Evolutionary conservation across 2,797 vertebrate species (phyloP).

Genomic region (Ceyx erithaca): DNA sequence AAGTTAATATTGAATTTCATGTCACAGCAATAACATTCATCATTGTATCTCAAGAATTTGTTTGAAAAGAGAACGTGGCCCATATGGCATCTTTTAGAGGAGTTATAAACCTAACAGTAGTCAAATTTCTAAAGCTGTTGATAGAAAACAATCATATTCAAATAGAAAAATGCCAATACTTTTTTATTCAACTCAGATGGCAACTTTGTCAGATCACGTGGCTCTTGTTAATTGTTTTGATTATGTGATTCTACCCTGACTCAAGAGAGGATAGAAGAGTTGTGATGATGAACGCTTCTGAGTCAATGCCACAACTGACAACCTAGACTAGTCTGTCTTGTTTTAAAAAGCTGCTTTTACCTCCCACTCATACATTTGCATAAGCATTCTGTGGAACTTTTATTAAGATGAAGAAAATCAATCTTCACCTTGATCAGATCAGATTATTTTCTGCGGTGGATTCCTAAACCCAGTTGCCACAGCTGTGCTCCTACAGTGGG

Average conservation of each 20-base stretch:
- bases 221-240: not conserved
- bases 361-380: not conserved
- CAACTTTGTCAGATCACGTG: not conserved
- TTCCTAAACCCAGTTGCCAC: constrained; percentile 4
- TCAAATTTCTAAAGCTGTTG: not conserved
- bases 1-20: not conserved
- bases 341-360: constrained; percentile 9
- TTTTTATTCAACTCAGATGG: not conserved
- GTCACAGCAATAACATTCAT: not conserved
- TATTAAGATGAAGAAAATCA: not conserved
- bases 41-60: not conserved
- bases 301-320: not conserved
- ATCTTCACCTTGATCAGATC: constrained; percentile 2
- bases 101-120: not conserved
- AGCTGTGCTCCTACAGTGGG: not conserved
- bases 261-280: not conserved
- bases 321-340: not conserved
- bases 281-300: not conserved
- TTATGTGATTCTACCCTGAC: not conserved
- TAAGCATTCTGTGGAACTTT: not conserved
- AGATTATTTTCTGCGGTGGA: not conserved
- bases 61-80: not conserved
- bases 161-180: not conserved
- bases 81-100: not conserved
- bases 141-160: not conserved